Evolutionary conservation across 2,113 vertebrate species (phyloP), one percentile per base, ranked within the genome.

Genomic region (Turnix velox): DNA sequence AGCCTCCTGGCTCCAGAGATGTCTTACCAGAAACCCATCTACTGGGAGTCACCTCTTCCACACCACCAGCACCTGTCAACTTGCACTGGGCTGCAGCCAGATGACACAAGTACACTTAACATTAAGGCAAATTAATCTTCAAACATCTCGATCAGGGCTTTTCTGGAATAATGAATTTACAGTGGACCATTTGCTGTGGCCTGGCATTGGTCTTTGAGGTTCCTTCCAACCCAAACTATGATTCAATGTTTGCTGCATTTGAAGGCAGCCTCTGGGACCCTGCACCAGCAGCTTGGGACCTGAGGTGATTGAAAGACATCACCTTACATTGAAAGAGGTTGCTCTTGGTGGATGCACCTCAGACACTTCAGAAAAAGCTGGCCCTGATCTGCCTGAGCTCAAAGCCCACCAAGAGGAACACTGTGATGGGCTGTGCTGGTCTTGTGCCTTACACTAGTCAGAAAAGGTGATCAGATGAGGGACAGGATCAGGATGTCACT

Each of bases 111-210:
- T n/a, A 17, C 1, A 3, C 28, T 65, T 67, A 5, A 16, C 11
- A 39, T 22, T 22, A n/a, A n/a, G 15, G 51, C 30, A n/a, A 92
- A 43, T 51, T n/a, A 10, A 51, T 1, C 1, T 42, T 66, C 42
- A 7, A 27, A 24, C 27, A 27, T 62, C 83, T 75, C 49, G 24
- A 35, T 46, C 54, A 18, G 71, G 31, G 51, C 81, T 77, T 30
- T 79, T 59, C 48, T 73, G 91, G 48, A 54, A 69, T 6, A 2
- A 18, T 14, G n/a, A 9, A 24, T 35, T 57, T 83, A 15, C 14
- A 3, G 25, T 1, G 18, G 18, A 19, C 17, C 45, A 2, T 27
- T 51, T 24, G 61, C 28, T 62, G 51, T 1, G 0, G 30, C 6
- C 4, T 30, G 61, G 43, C 52, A 23, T 2, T 3, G 18, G 22